Percentiles rank a stretch among this genome's conserved stretches.
Conservation (phyloP, 2,113 vertebrate genomes). For the Hirundichthys speculiger region DNA sequence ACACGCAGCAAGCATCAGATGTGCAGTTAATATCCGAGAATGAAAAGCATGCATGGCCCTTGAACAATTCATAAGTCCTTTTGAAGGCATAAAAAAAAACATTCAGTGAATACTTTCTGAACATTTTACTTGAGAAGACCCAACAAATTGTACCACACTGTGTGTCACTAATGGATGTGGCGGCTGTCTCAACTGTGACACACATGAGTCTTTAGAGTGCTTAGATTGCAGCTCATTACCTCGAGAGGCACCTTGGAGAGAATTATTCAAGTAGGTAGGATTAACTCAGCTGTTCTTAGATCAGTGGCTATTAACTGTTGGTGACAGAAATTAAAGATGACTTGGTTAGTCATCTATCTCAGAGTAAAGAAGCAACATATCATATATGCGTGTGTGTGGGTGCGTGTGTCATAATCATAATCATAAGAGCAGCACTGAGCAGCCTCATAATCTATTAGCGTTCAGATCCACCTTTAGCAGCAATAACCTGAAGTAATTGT, state of each 20-base stretch:
- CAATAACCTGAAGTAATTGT: no score
- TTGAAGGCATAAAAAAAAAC: background rate
- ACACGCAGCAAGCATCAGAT: no score
- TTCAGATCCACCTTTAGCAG: background rate
- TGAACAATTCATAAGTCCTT: background rate
- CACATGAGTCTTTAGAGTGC: background rate
- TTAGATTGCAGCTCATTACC: conserved; percentile 11
- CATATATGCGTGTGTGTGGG: no score
- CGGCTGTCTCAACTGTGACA: conserved; percentile 14
- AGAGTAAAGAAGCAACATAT: no score
- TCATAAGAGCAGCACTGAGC: no score
- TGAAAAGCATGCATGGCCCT: background rate
- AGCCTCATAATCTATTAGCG: background rate
- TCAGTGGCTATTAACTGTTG: conserved; percentile 35
- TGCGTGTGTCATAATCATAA: no score
- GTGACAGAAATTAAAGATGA: conserved; percentile 40
- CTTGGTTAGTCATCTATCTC: background rate
- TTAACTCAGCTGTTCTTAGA: conserved; percentile 44
- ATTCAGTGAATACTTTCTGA: background rate
- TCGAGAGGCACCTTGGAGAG: conserved; percentile 12
- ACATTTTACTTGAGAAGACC: background rate
- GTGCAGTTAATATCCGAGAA: no score
- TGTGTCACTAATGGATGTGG: conserved; percentile 6
- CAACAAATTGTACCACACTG: background rate
- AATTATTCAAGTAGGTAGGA: conserved; percentile 47